Evolutionary conservation across 2,113 vertebrate genomes (phyloP).

Genomic region (Ageneiosus marmoratus): DNA sequence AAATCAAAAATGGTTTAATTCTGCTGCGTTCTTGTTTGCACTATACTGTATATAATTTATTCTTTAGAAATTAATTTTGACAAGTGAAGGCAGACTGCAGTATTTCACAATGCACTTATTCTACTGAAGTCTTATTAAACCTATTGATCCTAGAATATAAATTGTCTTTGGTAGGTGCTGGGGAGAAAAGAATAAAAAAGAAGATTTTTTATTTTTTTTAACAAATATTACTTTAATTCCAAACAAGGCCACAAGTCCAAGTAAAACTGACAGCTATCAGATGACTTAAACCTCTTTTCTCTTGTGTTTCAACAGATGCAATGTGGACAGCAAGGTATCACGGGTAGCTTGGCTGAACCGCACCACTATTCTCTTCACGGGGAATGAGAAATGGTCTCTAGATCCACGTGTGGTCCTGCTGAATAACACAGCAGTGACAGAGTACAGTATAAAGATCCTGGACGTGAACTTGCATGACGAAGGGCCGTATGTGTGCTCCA

Average conservation of each 20-base stretch:
- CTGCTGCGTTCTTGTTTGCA: not conserved
- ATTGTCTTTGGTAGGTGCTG: not conserved
- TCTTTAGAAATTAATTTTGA: not conserved
- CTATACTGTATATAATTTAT: not conserved
- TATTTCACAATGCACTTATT: not conserved
- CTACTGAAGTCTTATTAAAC: not conserved
- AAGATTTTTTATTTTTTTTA: conserved; percentile 7
- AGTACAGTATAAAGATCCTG: conserved; percentile 96
- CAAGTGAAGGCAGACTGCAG: not conserved
- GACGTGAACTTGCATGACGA: conserved; percentile 91
- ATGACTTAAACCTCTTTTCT: not conserved
- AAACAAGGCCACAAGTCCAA: not conserved
- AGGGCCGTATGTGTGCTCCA: conserved; percentile 92
- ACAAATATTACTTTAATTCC: not conserved
- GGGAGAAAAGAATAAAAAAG: not conserved
- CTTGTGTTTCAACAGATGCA: conserved; percentile 76
- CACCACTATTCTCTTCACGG: conserved; percentile 93
- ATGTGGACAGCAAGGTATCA: conserved; percentile 90
- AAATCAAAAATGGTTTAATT: not conserved
- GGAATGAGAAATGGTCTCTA: conserved; percentile 95
- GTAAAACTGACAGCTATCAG: conserved; percentile 4
- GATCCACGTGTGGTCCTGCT: conserved; percentile 91
- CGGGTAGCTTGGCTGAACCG: conserved; percentile 96
- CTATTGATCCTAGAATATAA: conserved; percentile 50
- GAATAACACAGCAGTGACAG: conserved; percentile 89